These are phyloP conservation scores for Odontocolon sp. DNA, from an alignment of 2,888 invertebrate species.

Conservation along the genomic window DNA sequence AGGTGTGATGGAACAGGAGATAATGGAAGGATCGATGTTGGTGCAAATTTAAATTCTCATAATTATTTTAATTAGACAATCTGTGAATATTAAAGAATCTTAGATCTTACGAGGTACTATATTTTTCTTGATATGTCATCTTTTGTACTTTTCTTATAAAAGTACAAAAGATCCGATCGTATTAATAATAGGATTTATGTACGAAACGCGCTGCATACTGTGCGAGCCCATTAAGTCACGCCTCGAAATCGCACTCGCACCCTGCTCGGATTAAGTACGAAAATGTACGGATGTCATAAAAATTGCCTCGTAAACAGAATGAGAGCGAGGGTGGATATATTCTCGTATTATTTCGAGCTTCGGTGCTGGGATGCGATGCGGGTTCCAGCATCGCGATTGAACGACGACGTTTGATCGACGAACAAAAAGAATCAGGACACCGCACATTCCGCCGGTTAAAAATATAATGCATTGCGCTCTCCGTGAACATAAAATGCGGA, in stretches of 20 bases:
- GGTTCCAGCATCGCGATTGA: conserved; percentile 12
- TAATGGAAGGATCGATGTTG: neutral
- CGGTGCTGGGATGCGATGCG: neutral
- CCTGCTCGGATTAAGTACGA: conserved; percentile 53
- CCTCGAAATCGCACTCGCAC: conserved; percentile 48
- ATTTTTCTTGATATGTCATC: neutral
- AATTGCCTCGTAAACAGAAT: conserved; percentile 66
- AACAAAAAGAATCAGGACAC: conserved; percentile 39
- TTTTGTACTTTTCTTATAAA: neutral
- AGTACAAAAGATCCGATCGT: neutral
- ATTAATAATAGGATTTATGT: conserved; percentile 41
- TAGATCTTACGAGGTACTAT: neutral
- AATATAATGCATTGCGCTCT: conserved; percentile 23
- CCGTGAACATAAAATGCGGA: conserved; percentile 21
- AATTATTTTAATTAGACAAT: neutral
- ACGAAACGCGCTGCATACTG: conserved; percentile 17
- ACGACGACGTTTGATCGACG: conserved; percentile 35
- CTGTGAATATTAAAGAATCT: neutral
- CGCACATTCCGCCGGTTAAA: conserved; percentile 37
- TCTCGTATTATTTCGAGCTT: conserved; percentile 58
- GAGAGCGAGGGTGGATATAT: conserved; percentile 6
- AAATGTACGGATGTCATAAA: conserved; percentile 65
- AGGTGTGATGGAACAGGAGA: neutral
- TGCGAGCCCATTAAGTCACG: conserved; percentile 36
- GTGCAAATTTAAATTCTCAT: neutral